These are phyloP conservation scores for Saccopteryx leptura DNA, from an alignment of 2,113 vertebrate genomes.

Conservation along the genomic window DNA sequence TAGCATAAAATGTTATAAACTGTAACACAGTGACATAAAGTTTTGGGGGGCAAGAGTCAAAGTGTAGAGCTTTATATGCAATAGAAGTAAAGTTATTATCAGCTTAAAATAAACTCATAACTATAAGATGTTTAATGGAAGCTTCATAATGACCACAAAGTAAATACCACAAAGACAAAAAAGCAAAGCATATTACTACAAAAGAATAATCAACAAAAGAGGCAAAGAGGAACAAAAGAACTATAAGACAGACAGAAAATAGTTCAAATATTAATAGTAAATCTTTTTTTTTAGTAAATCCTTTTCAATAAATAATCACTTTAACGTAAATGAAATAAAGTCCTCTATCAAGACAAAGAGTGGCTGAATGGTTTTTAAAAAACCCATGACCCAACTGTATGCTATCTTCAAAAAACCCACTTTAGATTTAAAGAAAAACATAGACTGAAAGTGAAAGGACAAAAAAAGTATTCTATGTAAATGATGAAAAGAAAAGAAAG, in stretches of 20 bases:
- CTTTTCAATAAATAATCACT: neutral
- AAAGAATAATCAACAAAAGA: neutral
- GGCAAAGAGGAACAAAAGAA: neutral
- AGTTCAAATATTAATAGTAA: conserved; percentile 4
- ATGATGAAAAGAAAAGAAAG: neutral
- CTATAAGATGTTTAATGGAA: neutral
- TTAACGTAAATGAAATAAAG: neutral
- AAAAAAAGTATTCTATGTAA: neutral
- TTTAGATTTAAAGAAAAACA: neutral
- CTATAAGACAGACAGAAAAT: neutral
- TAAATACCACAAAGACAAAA: neutral
- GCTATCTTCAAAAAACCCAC: neutral
- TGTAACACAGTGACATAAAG: neutral
- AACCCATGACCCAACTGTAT: neutral
- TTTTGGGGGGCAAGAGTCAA: neutral
- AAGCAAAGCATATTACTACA: neutral
- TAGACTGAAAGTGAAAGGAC: neutral
- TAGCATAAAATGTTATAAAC: neutral
- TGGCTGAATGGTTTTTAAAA: neutral
- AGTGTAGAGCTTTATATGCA: neutral
- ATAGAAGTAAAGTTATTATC: neutral
- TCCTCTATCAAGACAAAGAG: neutral
- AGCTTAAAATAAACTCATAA: neutral
- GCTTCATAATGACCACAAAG: neutral
- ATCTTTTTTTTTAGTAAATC: neutral